Conservation (phyloP, 2,888 invertebrate genomes). For the Fragum whitleyi region DNA sequence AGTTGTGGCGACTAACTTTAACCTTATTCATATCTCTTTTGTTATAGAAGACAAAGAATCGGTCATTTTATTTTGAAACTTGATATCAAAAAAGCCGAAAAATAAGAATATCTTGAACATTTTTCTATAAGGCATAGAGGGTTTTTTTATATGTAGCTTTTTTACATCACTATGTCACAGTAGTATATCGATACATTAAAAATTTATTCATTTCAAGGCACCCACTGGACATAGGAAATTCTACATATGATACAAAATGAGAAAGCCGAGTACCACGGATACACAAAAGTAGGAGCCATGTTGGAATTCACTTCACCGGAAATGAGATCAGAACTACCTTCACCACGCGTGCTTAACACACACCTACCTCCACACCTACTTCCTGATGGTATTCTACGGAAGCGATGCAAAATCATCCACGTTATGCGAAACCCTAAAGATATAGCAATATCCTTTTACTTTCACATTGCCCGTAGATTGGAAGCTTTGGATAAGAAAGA, state of each 20-base stretch:
- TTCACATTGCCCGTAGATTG: not conserved
- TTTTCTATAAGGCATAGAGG: no score
- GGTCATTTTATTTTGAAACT: no score
- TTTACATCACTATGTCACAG: no score
- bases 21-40: no score
- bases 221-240: conserved; percentile 9
- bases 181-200: no score
- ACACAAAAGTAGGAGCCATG: not conserved
- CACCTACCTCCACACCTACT: not conserved
- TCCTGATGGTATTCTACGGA: not conserved
- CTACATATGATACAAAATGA: not conserved
- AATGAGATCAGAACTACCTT: not conserved
- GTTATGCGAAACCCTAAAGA: conserved; percentile 8
- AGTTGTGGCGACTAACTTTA: no score
- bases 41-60: no score
- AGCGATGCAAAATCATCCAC: conserved; percentile 4
- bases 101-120: no score
- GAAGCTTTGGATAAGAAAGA: not conserved
- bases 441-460: not conserved
- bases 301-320: not conserved
- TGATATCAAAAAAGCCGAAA: no score
- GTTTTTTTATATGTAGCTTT: no score
- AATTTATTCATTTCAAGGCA: no score
- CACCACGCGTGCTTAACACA: not conserved
- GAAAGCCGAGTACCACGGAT: not conserved